Conservation (phyloP, 30 jellyfish, hydroid and myxozoan species). For the Nemopilema nomurai region DNA sequence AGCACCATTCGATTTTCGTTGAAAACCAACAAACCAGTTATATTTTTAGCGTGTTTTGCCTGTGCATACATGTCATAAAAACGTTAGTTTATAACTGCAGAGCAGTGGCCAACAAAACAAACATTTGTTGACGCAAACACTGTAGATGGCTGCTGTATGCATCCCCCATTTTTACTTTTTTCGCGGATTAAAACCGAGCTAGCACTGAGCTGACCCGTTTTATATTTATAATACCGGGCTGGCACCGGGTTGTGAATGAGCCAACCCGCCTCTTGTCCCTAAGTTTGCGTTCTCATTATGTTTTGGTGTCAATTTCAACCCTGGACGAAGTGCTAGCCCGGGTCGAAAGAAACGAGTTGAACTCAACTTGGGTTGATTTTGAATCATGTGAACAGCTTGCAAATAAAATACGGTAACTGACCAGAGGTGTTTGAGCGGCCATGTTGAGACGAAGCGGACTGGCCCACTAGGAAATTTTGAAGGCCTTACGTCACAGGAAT, state of each 20-base stretch:
- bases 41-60: constrained; percentile 19
- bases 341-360: too few species aligned
- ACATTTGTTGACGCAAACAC: constrained; percentile 9
- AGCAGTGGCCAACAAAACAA: constrained; percentile 9
- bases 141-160: constrained; percentile 9
- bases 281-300: too few species aligned
- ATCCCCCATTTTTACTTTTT: neutral
- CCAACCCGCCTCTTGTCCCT: neutral
- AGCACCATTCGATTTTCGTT: neutral
- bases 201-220: neutral
- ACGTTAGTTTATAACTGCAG: constrained; percentile 13
- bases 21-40: neutral
- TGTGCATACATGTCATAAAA: constrained; percentile 2
- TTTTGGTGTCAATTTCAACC: too few species aligned
- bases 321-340: too few species aligned
- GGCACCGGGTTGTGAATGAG: neutral
- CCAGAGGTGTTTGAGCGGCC: too few species aligned
- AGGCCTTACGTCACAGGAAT: too few species aligned
- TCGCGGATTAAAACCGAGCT: neutral
- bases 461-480: too few species aligned
- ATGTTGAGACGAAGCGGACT: too few species aligned
- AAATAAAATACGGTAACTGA: too few species aligned
- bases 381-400: too few species aligned
- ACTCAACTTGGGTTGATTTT: too few species aligned
- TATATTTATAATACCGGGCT: neutral